Base-by-base conservation (phyloP, 2,797 vertebrate genomes). In the Melanotaenia pygmaea region DNA sequence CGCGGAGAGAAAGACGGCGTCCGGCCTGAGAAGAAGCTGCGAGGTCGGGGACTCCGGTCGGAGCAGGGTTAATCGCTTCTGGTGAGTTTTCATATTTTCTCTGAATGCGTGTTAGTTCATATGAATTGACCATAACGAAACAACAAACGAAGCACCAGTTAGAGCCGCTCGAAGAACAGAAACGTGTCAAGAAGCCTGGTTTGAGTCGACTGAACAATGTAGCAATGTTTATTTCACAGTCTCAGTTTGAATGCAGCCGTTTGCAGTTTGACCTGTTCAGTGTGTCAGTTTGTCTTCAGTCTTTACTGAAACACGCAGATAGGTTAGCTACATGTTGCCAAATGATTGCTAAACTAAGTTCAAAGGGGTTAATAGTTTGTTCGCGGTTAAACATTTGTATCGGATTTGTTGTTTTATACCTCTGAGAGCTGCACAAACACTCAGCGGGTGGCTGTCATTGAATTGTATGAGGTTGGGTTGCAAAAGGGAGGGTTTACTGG, bases 41-140 rank as follows among this genome's bases (percentile, higher is more conserved):
- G 93, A 92, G 92, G 91, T 92, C 81, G 90, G 93, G 93, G 93
- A 93, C 81, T 84, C 90, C 64, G 91, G 88, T 87, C 91, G 88
- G 87, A 92, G 80, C 86, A 86, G 50, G 88, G 79, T 74, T 54
- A 85, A 72, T 82, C 92, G 92, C 85, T 92, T 94, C 93, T 94
- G 93, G 94, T 94, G 82, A 62, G 13, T 40, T 66, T 3, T 6
- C 2, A 14, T 0, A 11, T 72, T 72, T 51, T 38, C 45, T 28
- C 18, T 22, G 3, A 40, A 40, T 40, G 51, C 71, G n/a, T 38
- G 26, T 16, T 10, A 26, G 50, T 76, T 79, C 51, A 0, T 54
- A 57, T 43, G 24, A 26, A 72, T 60, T 64, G 14, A 24, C 2
- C 47, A 26, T 59, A 13, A 22, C 5, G 28, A 54, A 60, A 64